Percentiles rank a stretch among this genome's conserved stretches.
These are phyloP conservation scores for Aricia agestis DNA, from an alignment of 1,140 invertebrate species.

Conservation along the genomic window DNA sequence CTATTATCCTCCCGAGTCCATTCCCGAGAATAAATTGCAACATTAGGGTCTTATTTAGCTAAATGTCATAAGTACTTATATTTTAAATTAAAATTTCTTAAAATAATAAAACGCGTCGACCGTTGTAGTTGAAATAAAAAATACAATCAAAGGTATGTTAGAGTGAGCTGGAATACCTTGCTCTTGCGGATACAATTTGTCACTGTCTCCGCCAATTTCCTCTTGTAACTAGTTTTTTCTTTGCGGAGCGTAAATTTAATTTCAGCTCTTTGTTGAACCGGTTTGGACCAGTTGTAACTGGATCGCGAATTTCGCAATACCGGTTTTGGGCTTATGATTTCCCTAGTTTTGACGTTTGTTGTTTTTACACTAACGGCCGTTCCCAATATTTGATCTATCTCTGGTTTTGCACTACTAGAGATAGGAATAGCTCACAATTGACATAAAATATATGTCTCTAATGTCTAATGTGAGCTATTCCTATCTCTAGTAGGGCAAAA, in stretches of 20 bases:
- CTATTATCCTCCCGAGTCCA: not conserved
- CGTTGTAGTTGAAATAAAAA: slow-evolving; percentile 31
- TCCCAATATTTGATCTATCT: too few species aligned
- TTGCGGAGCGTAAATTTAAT: slow-evolving; percentile 72
- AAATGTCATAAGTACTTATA: slow-evolving; percentile 1
- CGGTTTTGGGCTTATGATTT: slow-evolving; percentile 14
- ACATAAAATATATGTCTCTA: too few species aligned
- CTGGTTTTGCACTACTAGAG: too few species aligned
- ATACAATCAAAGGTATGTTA: slow-evolving; percentile 35
- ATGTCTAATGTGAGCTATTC: too few species aligned
- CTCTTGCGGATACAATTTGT: slow-evolving; percentile 68
- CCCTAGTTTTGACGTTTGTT: not conserved
- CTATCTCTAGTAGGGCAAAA: too few species aligned
- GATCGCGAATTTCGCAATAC: slow-evolving; percentile 16
- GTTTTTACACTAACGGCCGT: too few species aligned
- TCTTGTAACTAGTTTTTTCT: slow-evolving; percentile 73
- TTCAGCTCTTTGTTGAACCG: slow-evolving; percentile 65
- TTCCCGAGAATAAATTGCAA: not conserved
- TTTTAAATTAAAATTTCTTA: not conserved
- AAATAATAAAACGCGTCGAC: not conserved
- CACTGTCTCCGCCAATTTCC: slow-evolving; percentile 73
- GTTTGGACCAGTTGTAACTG: slow-evolving; percentile 52
- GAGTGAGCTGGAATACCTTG: slow-evolving; percentile 45
- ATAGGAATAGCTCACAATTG: too few species aligned
- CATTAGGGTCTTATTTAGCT: not conserved